Evolutionary conservation across 2,113 vertebrate species (phyloP), one percentile per base, ranked within the genome.

Genomic region (Gadus chalcogrammus): DNA sequence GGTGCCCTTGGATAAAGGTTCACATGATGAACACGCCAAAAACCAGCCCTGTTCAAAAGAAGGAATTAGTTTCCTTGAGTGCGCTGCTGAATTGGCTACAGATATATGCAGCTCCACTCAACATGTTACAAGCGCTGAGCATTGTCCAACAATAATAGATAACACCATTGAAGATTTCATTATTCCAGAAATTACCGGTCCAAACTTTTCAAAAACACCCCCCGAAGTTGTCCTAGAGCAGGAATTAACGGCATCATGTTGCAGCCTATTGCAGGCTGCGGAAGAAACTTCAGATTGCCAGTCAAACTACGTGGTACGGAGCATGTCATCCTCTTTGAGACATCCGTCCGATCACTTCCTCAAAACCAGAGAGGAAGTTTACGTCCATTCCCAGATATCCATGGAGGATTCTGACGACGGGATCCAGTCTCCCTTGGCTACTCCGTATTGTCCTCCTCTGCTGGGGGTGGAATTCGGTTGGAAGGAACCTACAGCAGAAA

Each of bases 321-420:
- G 83, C 75, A 67, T 71, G 20, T 82, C 82, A 64, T 68, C 85
- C 55, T 77, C 75, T 65, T 76, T 80, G 53, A 84, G 84, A 79
- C 86, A 82, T 78, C 83, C 85, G 20, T 86, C 90, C 5, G 75
- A 90, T 82, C 66, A 89, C 86, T 88, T 89, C 61, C 70, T 91
- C 27, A 88, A 92, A 85, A 80, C 84, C 74, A 91, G 92, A 65
- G 90, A 88, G 77, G 83, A 78, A 52, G 84, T 87, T 77, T 90
- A 89, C 74, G 70, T 90, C 76, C 73, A 88, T 59, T 91, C 89
- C 77, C 88, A 93, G 74, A 80, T 90, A 66, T 92, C 90, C 15
- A 79, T 89, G 75, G 88, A 85, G 65, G 85, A 88, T 67, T 89
- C 92, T 61, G 86, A 87, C 61, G 92, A 83, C 65, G 91, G 78